Base-by-base conservation (phyloP, 2,797 vertebrate species). In the Enteromius viviparus region DNA sequence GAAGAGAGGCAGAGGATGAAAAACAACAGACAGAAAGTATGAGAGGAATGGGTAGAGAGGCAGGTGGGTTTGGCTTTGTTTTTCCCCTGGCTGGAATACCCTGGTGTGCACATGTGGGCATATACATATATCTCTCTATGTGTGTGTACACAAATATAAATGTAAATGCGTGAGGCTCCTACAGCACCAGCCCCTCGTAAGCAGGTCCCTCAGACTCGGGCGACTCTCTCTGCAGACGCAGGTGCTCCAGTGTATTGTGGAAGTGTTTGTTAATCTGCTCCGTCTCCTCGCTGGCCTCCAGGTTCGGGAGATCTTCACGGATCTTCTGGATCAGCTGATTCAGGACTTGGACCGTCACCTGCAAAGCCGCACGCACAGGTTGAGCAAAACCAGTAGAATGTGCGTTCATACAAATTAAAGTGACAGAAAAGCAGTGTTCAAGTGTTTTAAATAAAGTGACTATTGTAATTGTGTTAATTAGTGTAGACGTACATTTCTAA, bases 251-350 rank as follows among this genome's bases (percentile, higher is more conserved):
- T 45, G 98, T 99, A 90, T 99, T 99, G 88, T 97, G 97, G 94
- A 99, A 99, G 90, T 99, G 98, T 95, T 99, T 99, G 95, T 99
- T 99, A 91, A 99, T 99, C 92, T 99, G 98, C 93, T 99, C 98
- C 0, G 97, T 99, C 92, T 99, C 98, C 91, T 99, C 98, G 60
- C 97, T 97, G 23, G 97, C 96, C 89, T 99, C 98, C 64, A 99
- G 96, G 92, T 97, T 98, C 69, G 98, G 98, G 55, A 99, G 96
- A 88, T 99, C 98, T 93, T 99, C 98, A 87, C 97, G 93, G 93
- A 99, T 98, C 94, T 99, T 99, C 90, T 99, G 98, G 93, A 99
- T 97, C 87, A 99, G 96, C 90, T 99, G 98, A 92, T 99, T 99
- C 92, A 99, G 94, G 88, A 99, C 97, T 91, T 98, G 97, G 91